Evolutionary conservation across 2,113 vertebrate genomes (phyloP).

Genomic region (Siniperca knerii): DNA sequence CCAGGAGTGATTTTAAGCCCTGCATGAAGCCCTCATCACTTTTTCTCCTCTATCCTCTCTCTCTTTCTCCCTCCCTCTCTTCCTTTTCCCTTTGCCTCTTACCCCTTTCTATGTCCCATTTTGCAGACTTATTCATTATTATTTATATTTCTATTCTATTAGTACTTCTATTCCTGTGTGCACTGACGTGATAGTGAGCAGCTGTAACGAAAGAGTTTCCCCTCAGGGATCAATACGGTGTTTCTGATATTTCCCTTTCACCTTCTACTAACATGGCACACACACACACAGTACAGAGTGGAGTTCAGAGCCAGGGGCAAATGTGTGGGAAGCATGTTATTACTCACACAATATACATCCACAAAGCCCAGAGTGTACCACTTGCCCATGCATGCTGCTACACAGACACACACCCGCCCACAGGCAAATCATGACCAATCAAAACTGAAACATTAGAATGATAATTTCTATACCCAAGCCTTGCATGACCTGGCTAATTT

Average conservation of each 20-base stretch:
- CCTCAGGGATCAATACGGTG: no score
- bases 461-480: neutral
- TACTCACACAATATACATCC: conserved; percentile 47
- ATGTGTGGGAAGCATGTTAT: conserved; percentile 72
- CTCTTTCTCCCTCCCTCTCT: neutral
- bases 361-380: conserved; percentile 30
- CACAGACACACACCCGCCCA: conserved; percentile 26
- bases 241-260: conserved; percentile 15
- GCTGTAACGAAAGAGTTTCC: no score
- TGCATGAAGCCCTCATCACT: conserved; percentile 40
- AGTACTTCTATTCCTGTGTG: no score
- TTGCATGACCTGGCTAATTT: conserved; percentile 36
- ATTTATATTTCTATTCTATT: no score
- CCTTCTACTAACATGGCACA: conserved; percentile 45
- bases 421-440: conserved; percentile 43
- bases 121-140: no score
- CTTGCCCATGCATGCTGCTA: conserved; percentile 26
- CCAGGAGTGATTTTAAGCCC: conserved; percentile 63
- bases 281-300: conserved; percentile 41
- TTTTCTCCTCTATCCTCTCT: conserved; percentile 6
- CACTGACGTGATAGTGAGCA: no score
- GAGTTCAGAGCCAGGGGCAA: conserved; percentile 67
- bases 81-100: neutral
- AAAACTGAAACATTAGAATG: conserved; percentile 27
- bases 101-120: neutral